phyloP scores from a whole-genome alignment of 1,140 invertebrate species.

The Drosophila repleta region DNA sequence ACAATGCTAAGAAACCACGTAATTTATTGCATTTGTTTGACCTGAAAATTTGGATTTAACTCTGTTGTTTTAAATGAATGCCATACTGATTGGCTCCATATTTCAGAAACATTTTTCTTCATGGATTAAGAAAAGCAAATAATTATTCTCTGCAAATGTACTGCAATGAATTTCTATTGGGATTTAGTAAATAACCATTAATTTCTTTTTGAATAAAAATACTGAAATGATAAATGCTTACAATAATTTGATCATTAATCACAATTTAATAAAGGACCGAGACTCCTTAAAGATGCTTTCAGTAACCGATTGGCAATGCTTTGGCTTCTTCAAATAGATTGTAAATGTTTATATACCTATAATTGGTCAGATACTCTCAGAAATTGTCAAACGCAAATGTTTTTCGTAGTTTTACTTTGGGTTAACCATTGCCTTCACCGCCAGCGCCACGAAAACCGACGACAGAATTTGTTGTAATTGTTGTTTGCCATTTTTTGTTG shows the following conservation, averaged over 20 bases:
- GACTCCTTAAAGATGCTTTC: background rate
- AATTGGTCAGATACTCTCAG: slow-evolving; percentile 19
- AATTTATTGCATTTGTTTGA: background rate
- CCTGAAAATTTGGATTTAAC: background rate
- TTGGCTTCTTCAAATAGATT: background rate
- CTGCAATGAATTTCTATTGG: background rate
- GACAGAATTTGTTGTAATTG: slow-evolving; percentile 30
- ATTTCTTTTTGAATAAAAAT: background rate
- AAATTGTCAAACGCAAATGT: slow-evolving; percentile 57
- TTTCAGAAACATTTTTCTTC: background rate
- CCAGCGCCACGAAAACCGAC: slow-evolving; percentile 39
- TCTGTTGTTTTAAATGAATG: background rate
- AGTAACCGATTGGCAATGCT: background rate
- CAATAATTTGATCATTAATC: background rate
- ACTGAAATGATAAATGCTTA: background rate
- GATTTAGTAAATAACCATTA: background rate
- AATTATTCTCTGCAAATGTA: slow-evolving; percentile 13
- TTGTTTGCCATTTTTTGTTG: slow-evolving; percentile 13
- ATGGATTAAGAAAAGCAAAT: background rate
- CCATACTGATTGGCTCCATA: slow-evolving; percentile 4
- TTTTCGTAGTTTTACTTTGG: slow-evolving; percentile 48
- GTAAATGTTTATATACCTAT: background rate
- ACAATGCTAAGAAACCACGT: background rate
- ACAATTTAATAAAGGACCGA: background rate
- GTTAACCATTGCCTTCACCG: slow-evolving; percentile 27